These are phyloP conservation scores for Macropus fuliginosus DNA, from an alignment of 2,797 vertebrate species.

Conservation along the genomic window DNA sequence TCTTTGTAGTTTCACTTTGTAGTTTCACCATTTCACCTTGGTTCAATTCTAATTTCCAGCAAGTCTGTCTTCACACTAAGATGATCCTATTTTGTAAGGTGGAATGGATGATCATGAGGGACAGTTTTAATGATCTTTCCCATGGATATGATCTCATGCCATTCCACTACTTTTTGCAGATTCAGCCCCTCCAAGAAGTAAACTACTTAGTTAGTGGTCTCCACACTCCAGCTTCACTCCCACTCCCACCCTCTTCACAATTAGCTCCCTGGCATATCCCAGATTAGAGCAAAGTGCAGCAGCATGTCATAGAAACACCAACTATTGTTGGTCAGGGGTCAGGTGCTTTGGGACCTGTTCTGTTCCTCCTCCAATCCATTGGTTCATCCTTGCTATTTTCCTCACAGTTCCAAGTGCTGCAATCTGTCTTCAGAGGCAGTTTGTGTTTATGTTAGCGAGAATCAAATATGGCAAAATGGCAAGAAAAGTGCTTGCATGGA, in stretches of 20 bases:
- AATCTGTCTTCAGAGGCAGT: constrained; percentile 25
- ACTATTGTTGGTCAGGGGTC: neutral
- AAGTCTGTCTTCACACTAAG: neutral
- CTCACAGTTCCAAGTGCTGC: neutral
- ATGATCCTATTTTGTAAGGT: neutral
- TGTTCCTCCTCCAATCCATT: neutral
- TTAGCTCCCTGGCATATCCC: neutral
- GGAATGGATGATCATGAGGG: neutral
- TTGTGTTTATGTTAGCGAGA: constrained; percentile 45
- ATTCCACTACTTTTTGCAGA: neutral
- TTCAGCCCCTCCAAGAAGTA: neutral
- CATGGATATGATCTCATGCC: neutral
- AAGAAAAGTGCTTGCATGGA: constrained; percentile 66
- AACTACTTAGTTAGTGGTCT: neutral
- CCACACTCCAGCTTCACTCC: neutral
- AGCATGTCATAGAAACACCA: neutral
- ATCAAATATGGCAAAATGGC: constrained; percentile 69
- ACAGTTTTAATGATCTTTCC: neutral
- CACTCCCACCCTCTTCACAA: neutral
- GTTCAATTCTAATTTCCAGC: neutral
- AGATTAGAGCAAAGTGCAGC: neutral
- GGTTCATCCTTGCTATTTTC: rapidly evolving
- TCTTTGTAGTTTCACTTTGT: neutral
- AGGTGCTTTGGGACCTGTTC: neutral
- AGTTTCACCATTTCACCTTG: neutral